Evolutionary conservation across 2,113 vertebrate species (phyloP), one percentile per base, ranked within the genome.

Genomic region (Chaenogobius annularis): DNA sequence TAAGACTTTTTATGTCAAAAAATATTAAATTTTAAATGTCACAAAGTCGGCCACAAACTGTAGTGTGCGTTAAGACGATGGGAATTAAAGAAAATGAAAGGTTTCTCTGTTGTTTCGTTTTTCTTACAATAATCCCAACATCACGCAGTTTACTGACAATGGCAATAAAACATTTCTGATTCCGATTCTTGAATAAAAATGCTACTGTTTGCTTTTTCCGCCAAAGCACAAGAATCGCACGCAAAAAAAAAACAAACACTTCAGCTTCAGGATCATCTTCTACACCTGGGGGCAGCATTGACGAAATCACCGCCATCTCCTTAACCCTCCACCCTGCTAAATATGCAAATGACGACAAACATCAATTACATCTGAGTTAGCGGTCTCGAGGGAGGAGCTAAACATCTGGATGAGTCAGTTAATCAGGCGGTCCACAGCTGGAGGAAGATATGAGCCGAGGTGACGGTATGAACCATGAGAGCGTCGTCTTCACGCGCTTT

Each of bases 331-430:
- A 10, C 23, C 31, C 48, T 31, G 9, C n/a, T 20, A 66, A 69
- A 68, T 64, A 46, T 26, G 43, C 44, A 20, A 44, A 66, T 14
- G 47, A 13, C 13, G 20, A 10, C 56, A 20, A 56, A 62, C 55
- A 22, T 66, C 69, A 54, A 77, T 78, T 69, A 72, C 40, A 66
- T 70, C 69, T 75, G 75, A 23, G 68, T 74, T 72, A 75, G 62
- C 31, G 31, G 35, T 81, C 83, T 79, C 78, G 0, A 23, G 69
- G 69, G 82, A 81, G 63, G 69, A 31, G 26, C 67, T 67, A 62
- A 84, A 85, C 79, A 87, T 85, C 82, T 80, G 65, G 70, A 80
- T 83, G 73, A 43, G 78, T 80, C 78, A 72, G 73, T 66, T 79
- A 81, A 85, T 84, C 74, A 82, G 68, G 47, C 77, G 31, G 22